Evolutionary conservation across 2,888 invertebrate genomes (phyloP).

Genomic region (Hymenopus coronatus): DNA sequence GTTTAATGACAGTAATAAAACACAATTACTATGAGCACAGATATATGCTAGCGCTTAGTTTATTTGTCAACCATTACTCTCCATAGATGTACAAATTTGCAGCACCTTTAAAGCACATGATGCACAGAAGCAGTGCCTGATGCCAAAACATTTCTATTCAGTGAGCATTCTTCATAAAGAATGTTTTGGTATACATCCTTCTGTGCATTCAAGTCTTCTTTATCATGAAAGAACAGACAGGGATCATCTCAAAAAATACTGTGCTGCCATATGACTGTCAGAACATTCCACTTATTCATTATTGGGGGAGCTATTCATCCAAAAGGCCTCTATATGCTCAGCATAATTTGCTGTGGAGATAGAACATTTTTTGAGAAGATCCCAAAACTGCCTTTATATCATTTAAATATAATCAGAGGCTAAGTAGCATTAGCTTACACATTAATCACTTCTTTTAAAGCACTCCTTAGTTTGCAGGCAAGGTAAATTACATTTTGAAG

Average conservation of each 20-base stretch:
- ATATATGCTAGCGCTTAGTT: no score
- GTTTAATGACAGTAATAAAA: no score
- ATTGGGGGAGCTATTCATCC: not conserved
- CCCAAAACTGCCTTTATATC: constrained; percentile 5
- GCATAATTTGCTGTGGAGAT: no score
- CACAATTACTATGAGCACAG: no score
- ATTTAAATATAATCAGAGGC: not conserved
- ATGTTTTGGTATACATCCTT: not conserved
- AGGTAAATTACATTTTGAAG: not conserved
- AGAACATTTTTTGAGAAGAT: constrained; percentile 23
- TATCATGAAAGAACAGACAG: constrained; percentile 1
- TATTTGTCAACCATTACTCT: not conserved
- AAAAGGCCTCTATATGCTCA: not conserved
- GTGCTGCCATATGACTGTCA: constrained; percentile 24
- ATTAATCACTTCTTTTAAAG: not conserved
- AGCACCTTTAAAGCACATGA: not conserved
- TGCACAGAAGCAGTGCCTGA: not conserved
- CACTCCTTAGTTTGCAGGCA: not conserved
- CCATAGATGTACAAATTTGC: not conserved
- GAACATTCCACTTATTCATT: not conserved
- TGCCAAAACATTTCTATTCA: not conserved
- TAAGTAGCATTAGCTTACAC: not conserved
- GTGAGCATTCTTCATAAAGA: not conserved
- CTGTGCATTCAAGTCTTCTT: not conserved
- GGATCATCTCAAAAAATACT: constrained; percentile 32